Base-by-base conservation (phyloP, 2,797 vertebrate genomes). In the Danionella dracula region DNA sequence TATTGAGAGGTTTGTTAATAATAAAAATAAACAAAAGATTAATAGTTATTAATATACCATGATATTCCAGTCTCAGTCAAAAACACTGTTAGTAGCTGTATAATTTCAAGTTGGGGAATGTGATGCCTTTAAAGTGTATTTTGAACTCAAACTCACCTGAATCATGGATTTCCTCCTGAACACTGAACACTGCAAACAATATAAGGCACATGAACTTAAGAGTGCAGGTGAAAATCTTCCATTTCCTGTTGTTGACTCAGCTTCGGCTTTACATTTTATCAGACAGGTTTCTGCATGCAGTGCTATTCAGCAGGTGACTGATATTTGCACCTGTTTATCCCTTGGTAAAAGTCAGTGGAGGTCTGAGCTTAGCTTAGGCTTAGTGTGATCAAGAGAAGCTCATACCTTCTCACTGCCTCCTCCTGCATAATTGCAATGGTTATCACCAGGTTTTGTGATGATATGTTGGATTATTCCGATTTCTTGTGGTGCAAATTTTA, bases 291-390 rank as follows among this genome's bases (percentile, higher is more conserved):
- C 23, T 49, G 72, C 6, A 48, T 54, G 54, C 71, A 55, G 46
- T 31, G 54, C 76, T 68, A 57, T 41, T 27, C 20, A 15, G 32
- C 51, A 57, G 41, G 27, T 59, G 41, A 45, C 41, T 45, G 41
- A 59, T 20, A 21, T 59, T 32, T 53, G 20, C 38, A 61, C 45
- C 38, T 45, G 31, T 35, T 46, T 59, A 32, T 35, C 16, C 8
- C 4, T 4, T 16, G 19, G 29, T 32, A 15, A 20, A 20, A 59
- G 9, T 35, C 27, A 46, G 16, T 1, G 29, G 56, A 59, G 29
- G 12, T 34, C 40, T 46, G 8, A 6, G 40, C 11, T 58, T 19
- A 32, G 7, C 27, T 32, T 12, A 9, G 56, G 16, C 8, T 59
- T 59, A 32, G 23, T 42, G 6, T 29, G 38, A 57, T 57, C 41